Evolutionary conservation across 2,797 vertebrate species (phyloP).

Genomic region (Sebastes itinus): DNA sequence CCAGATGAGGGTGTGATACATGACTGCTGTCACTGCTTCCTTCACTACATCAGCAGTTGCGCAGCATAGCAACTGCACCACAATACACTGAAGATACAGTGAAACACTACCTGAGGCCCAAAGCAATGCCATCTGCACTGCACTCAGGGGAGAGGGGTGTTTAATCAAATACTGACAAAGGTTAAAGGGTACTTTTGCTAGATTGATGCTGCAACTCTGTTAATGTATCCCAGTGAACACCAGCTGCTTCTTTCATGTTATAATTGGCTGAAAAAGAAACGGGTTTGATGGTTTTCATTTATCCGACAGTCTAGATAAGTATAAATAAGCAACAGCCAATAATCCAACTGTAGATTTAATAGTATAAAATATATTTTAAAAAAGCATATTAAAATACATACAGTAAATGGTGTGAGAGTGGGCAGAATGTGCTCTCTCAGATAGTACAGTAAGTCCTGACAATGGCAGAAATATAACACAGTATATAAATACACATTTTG

Average conservation of each 20-base stretch:
- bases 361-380: slow-evolving; percentile 32
- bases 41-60: slow-evolving; percentile 55
- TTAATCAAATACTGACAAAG: slow-evolving; percentile 57
- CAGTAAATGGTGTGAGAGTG: slow-evolving; percentile 53
- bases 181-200: slow-evolving; percentile 16
- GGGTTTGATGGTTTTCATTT: neutral
- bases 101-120: slow-evolving; percentile 47
- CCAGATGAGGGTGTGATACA: slow-evolving; percentile 77
- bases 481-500: slow-evolving; percentile 57
- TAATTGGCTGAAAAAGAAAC: neutral
- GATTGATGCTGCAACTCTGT: slow-evolving; percentile 8
- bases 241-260: neutral
- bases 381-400: slow-evolving; percentile 43
- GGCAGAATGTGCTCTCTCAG: slow-evolving; percentile 37
- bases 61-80: slow-evolving; percentile 41
- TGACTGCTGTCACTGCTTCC: slow-evolving; percentile 67
- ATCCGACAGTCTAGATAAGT: neutral
- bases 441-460: slow-evolving; percentile 48
- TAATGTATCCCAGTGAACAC: neutral
- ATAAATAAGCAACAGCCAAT: neutral
- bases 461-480: slow-evolving; percentile 47
- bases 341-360: slow-evolving; percentile 45
- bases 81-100: slow-evolving; percentile 30
- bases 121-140: slow-evolving; percentile 39
- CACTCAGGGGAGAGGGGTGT: slow-evolving; percentile 26